Conservation (phyloP, 2,888 invertebrate species). For the Dascillus cervinus region DNA sequence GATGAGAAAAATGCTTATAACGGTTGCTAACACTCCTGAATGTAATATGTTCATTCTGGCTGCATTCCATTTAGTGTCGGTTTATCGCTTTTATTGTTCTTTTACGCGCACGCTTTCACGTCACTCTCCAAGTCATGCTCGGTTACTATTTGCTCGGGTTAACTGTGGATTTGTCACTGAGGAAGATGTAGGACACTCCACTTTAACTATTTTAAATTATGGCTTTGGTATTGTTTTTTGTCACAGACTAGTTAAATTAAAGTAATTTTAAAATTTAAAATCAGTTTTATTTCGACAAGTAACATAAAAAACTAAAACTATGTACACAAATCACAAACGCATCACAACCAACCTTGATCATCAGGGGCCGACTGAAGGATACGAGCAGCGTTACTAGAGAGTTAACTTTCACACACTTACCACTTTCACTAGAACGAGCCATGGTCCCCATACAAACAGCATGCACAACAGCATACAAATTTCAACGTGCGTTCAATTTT, state of each 20-base stretch:
- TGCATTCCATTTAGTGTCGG: slow-evolving; percentile 26
- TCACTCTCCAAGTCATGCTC: slow-evolving; percentile 11
- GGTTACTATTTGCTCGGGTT: too few relatives aligned
- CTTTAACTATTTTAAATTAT: too few relatives aligned
- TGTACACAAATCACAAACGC: slow-evolving; percentile 32
- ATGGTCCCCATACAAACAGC: slow-evolving; percentile 11
- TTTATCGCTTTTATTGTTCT: slow-evolving; percentile 4
- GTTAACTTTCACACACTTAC: slow-evolving; percentile 41
- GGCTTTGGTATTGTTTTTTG: too few relatives aligned
- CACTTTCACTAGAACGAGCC: slow-evolving; percentile 36
- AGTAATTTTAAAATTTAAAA: too few relatives aligned
- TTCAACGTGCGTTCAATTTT: slow-evolving; percentile 2
- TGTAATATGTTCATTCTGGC: slow-evolving; percentile 40
- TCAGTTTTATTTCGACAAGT: too few relatives aligned
- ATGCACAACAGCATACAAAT: slow-evolving; percentile 4
- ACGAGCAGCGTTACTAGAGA: slow-evolving; percentile 36
- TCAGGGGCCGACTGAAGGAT: slow-evolving; percentile 37
- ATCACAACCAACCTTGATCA: slow-evolving; percentile 38
- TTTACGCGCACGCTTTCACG: slow-evolving; percentile 8
- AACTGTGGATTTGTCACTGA: too few relatives aligned
- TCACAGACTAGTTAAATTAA: too few relatives aligned
- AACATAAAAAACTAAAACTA: slow-evolving; percentile 21
- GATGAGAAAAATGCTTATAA: slow-evolving; percentile 39
- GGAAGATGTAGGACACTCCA: too few relatives aligned
- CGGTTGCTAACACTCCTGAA: slow-evolving; percentile 36